Evolutionary conservation across 1,140 invertebrate species (phyloP).

Genomic region (Panagrolaimus sp.): DNA sequence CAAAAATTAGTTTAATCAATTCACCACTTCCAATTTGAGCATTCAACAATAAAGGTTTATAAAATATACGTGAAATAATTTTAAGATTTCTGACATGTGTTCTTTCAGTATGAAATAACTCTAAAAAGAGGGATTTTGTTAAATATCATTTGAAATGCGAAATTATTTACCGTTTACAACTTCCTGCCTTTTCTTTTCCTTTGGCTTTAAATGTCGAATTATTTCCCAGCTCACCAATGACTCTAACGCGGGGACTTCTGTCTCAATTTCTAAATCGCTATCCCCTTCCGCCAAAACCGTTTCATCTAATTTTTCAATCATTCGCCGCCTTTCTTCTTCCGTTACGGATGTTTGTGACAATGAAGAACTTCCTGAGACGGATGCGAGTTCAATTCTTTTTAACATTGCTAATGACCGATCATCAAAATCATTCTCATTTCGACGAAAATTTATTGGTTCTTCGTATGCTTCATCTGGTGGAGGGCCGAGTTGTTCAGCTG

Average conservation of each 20-base stretch:
- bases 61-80: constrained; percentile 82
- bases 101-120: constrained; percentile 90
- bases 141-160: not conserved
- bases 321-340: constrained; percentile 40
- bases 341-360: constrained; percentile 27
- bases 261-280: constrained; percentile 64
- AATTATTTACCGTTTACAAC: constrained; percentile 78
- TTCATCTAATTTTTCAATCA: constrained; percentile 46
- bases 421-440: not conserved
- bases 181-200: constrained; percentile 86
- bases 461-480: constrained; percentile 18
- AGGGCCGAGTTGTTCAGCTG: constrained; percentile 13
- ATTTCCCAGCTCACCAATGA: constrained; percentile 71
- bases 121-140: constrained; percentile 64
- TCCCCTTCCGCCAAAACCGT: constrained; percentile 46
- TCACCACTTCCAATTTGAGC: constrained; percentile 66
- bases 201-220: constrained; percentile 69
- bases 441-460: constrained; percentile 14
- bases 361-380: constrained; percentile 39
- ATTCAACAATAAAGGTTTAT: constrained; percentile 72
- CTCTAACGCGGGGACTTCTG: constrained; percentile 72
- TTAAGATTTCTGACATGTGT: constrained; percentile 89
- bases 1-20: constrained; percentile 79
- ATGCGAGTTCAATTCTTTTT: constrained; percentile 25
- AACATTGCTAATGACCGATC: constrained; percentile 9